These are phyloP conservation scores for Merodon equestris DNA, from an alignment of 2,888 invertebrate genomes.

Conservation along the genomic window DNA sequence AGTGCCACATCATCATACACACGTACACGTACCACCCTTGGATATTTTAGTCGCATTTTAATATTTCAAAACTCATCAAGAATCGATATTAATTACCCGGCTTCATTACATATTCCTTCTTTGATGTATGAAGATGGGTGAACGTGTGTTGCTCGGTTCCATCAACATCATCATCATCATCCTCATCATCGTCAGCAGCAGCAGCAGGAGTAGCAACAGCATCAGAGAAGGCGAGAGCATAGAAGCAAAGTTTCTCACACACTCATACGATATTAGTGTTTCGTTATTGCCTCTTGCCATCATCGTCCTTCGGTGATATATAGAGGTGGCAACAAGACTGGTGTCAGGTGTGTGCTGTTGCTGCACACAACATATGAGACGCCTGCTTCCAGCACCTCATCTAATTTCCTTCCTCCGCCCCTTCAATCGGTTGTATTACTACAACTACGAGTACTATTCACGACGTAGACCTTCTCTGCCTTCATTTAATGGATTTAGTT, in stretches of 20 bases:
- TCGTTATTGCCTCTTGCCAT: conserved; percentile 20
- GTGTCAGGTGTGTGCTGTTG: conserved; percentile 43
- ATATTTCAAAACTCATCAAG: conserved; percentile 70
- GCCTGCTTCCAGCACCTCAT: conserved; percentile 22
- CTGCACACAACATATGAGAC: conserved; percentile 12
- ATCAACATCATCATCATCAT: conserved; percentile 28
- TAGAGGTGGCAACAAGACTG: conserved; percentile 40
- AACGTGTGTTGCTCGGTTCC: conserved; percentile 11
- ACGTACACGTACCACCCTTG: neutral
- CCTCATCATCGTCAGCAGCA: conserved; percentile 26
- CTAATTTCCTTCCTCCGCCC: conserved; percentile 3
- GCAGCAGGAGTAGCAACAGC: too few species aligned
- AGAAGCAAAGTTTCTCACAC: too few species aligned
- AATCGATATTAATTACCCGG: conserved; percentile 71
- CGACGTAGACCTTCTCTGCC: conserved; percentile 29
- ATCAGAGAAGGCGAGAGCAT: too few species aligned
- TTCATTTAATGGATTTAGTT: conserved; percentile 65
- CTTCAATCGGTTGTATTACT: conserved; percentile 42
- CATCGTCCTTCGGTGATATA: conserved; percentile 38
- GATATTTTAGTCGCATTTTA: conserved; percentile 65
- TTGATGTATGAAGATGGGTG: conserved; percentile 49
- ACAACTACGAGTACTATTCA: neutral
- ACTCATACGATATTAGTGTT: too few species aligned
- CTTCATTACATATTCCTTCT: conserved; percentile 70
- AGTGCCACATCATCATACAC: neutral